Base-by-base conservation (phyloP, 2,888 invertebrate genomes). In the Micoletzkya japonica region DNA sequence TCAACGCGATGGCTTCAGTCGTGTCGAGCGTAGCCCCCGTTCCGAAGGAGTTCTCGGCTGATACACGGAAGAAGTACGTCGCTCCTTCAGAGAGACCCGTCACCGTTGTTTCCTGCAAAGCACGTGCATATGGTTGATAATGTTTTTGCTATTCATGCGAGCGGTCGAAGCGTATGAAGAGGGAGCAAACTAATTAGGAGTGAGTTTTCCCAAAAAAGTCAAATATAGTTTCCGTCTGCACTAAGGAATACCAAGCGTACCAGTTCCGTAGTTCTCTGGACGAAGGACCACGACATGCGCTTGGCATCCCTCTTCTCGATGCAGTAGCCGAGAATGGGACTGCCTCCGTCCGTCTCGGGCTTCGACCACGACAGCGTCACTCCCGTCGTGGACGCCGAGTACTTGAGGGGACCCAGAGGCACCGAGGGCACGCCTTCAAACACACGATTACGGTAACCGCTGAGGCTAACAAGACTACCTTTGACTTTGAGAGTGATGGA, bases 51-150 rank as follows among this genome's bases (percentile, higher is more conserved):
- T 90, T 98, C 74, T 95, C 92, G 2, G 97, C 97, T 80, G 93
- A 91, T 30, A 98, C 91, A 76, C 98, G 90, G 90, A 98, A 97
- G 84, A 93, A 92, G 86, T 95, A 96, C 86, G 95, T 94, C 78
- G 92, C 92, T n/a, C 66, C 72, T 30, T 70, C 70, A 28, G 74
- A 71, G 34, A 78, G 71, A 24, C 70, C 72, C 10, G 52, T 10
- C 34, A n/a, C 87, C 87, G 76, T 87, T 86, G 61, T 85, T 83
- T 76, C 87, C 87, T 60, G 82, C 82, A 30, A 86, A n/a, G n/a
- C n/a, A n/a, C n/a, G n/a, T n/a, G n/a, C n/a, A n/a, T n/a, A n/a
- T n/a, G n/a, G n/a, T n/a, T n/a, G n/a, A n/a, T 76, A 2, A 79
- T 84, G 57, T 77, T 84, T 24, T 75, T 73, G 1, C 77, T 78